These are phyloP conservation scores for Gila orcuttii DNA, from an alignment of 2,113 vertebrate genomes.

Conservation along the genomic window DNA sequence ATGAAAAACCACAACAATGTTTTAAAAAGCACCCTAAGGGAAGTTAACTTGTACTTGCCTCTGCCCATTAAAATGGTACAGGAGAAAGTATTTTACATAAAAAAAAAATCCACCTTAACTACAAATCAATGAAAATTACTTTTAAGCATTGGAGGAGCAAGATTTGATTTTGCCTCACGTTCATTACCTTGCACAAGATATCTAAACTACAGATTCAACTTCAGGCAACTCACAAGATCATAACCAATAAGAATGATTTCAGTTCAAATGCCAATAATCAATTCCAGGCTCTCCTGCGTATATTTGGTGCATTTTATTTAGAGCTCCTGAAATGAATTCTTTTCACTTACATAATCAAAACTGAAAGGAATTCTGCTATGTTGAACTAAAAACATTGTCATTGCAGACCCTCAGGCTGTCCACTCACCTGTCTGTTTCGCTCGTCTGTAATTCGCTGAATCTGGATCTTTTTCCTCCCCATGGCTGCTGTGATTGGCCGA, in stretches of 20 bases:
- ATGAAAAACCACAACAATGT: background rate
- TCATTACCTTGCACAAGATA: background rate
- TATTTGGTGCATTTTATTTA: background rate
- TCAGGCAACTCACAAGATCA: background rate
- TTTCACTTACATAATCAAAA: background rate
- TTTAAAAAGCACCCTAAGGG: conserved; percentile 5
- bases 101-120: background rate
- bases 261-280: background rate
- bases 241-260: background rate
- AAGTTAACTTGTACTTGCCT: background rate
- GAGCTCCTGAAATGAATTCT: background rate
- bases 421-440: conserved; percentile 92
- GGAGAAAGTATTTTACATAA: background rate
- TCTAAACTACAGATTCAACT: conserved; percentile 8
- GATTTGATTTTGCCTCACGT: background rate
- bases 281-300: background rate
- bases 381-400: background rate
- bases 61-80: background rate
- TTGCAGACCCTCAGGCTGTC: background rate
- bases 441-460: conserved; percentile 98
- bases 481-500: conserved; percentile 68
- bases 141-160: background rate
- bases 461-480: conserved; percentile 99
- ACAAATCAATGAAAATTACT: background rate
- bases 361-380: background rate